Conservation (phyloP, 2,113 vertebrate species). For the Rhizomys pruinosus region DNA sequence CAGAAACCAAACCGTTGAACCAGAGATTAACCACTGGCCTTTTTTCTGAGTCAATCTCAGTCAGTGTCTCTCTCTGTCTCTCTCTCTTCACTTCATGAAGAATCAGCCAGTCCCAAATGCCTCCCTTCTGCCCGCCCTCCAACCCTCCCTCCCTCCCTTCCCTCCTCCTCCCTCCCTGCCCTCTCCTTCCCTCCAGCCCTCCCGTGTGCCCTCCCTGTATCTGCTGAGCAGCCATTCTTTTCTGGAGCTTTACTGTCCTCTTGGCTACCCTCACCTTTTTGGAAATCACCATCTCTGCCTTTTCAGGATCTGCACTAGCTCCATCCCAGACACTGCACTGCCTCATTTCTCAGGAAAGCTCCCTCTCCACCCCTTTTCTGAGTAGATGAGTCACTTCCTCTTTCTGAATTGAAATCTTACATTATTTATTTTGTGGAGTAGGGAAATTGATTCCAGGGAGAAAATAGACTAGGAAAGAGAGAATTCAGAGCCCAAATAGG, state of each 20-base stretch:
- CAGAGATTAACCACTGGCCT: not conserved
- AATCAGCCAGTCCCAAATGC: too few relatives aligned
- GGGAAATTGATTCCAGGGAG: constrained; percentile 43
- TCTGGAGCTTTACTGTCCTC: not conserved
- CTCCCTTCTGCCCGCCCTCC: not conserved
- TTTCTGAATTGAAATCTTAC: constrained; percentile 65
- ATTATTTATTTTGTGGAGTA: constrained; percentile 67
- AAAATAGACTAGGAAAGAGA: constrained; percentile 67
- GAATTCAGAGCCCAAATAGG: constrained; percentile 41
- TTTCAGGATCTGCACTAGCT: not conserved
- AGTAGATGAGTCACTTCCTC: constrained; percentile 78
- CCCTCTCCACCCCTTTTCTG: constrained; percentile 28
- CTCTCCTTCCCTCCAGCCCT: not conserved
- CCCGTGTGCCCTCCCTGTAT: too few relatives aligned
- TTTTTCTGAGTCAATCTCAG: too few relatives aligned
- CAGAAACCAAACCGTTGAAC: not conserved
- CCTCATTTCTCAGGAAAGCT: constrained; percentile 55
- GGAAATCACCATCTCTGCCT: not conserved
- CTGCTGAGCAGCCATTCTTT: not conserved
- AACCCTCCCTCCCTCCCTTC: not conserved
- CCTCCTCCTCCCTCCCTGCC: not conserved
- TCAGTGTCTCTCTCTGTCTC: not conserved
- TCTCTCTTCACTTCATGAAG: too few relatives aligned
- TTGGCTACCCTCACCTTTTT: not conserved
- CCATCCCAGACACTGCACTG: not conserved